A percentile compares a stretch with the other conserved stretches of the same genome.
These are phyloP conservation scores for Tipula helvola DNA, from an alignment of 2,888 invertebrate species.

Conservation along the genomic window DNA sequence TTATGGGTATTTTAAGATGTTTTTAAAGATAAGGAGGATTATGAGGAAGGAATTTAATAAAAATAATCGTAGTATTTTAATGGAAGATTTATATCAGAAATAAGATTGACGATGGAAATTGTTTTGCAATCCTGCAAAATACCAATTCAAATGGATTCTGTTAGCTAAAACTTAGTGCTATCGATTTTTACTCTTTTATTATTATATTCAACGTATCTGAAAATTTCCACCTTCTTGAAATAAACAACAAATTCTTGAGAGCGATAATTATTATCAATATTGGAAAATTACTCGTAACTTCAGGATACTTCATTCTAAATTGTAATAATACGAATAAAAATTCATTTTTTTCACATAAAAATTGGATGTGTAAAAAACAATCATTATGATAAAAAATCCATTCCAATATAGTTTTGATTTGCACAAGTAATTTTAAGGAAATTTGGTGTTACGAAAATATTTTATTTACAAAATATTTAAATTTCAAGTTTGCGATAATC, in stretches of 20 bases:
- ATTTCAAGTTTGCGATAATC: background rate
- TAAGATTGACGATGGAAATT: too few relatives aligned
- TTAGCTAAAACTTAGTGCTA: too few relatives aligned
- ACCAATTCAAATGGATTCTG: too few relatives aligned
- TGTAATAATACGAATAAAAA: background rate
- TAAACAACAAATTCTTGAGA: too few relatives aligned
- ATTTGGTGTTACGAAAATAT: background rate
- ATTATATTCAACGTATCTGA: too few relatives aligned
- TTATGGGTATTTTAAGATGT: background rate
- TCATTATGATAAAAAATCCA: background rate
- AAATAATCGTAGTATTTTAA: background rate
- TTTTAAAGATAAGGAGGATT: background rate
- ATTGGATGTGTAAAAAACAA: background rate
- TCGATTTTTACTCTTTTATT: too few relatives aligned
- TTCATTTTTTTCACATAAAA: background rate
- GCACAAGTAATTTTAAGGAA: background rate
- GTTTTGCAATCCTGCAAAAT: too few relatives aligned
- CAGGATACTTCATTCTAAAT: too few relatives aligned
- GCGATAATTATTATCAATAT: too few relatives aligned
- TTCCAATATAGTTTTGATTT: background rate
- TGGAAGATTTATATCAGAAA: too few relatives aligned
- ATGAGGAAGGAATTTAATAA: background rate
- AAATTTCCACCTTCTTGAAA: too few relatives aligned
- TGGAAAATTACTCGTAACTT: too few relatives aligned
- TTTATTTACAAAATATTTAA: background rate